Conservation (phyloP, 2,888 invertebrate species). For the Drosophila histrio region DNA sequence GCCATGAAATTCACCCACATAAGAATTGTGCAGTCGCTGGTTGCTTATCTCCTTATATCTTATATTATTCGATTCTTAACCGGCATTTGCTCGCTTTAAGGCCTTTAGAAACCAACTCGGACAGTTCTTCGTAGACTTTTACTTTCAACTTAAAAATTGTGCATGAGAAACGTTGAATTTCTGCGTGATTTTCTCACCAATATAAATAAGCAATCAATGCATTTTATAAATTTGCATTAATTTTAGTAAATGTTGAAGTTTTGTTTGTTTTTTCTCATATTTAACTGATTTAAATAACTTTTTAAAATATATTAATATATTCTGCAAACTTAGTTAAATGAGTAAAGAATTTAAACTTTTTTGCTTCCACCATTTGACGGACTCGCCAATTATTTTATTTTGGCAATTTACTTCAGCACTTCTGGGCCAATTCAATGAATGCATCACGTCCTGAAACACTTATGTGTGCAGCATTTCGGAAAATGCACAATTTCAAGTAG, state of each 20-base stretch:
- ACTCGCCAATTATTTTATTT: slow-evolving; percentile 20
- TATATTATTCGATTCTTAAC: slow-evolving; percentile 11
- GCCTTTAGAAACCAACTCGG: slow-evolving; percentile 3
- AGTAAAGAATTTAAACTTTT: background rate
- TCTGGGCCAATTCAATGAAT: slow-evolving; percentile 23
- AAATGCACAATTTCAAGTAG: slow-evolving; percentile 67
- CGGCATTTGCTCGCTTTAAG: slow-evolving; percentile 32
- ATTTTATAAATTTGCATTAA: too few species aligned
- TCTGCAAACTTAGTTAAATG: background rate
- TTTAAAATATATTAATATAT: too few species aligned
- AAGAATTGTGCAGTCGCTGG: slow-evolving; percentile 12
- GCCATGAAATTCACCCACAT: slow-evolving; percentile 50
- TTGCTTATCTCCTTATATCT: slow-evolving; percentile 1
- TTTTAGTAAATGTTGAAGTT: too few species aligned
- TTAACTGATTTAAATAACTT: too few species aligned
- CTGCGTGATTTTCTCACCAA: too few species aligned
- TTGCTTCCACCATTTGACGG: background rate
- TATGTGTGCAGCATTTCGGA: slow-evolving; percentile 65
- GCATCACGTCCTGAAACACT: slow-evolving; percentile 39
- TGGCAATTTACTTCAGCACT: slow-evolving; percentile 12
- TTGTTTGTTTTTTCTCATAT: too few species aligned
- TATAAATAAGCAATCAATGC: too few species aligned
- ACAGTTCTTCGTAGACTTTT: slow-evolving; percentile 26
- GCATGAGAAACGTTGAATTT: background rate
- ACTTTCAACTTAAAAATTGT: slow-evolving; percentile 35